phyloP scores from a whole-genome alignment of 2,797 vertebrate genomes.

The Enteromius fasciolatus region DNA sequence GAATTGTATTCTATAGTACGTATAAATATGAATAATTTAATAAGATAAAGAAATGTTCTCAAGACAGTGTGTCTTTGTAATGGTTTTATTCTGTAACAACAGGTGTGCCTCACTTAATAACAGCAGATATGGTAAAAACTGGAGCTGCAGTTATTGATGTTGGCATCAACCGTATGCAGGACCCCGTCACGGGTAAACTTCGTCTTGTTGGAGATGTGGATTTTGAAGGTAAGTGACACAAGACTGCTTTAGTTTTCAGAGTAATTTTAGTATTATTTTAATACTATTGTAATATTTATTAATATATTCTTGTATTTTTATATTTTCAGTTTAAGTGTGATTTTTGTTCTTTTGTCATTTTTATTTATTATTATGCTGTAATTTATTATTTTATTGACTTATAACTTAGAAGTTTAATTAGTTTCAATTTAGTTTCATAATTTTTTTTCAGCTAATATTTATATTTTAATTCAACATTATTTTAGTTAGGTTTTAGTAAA shows the following conservation, averaged over 20 bases:
- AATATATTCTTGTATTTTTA: neutral
- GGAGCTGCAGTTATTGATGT: conserved; percentile 91
- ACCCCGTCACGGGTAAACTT: conserved; percentile 83
- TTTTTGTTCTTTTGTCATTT: neutral
- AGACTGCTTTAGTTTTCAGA: neutral
- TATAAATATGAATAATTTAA: neutral
- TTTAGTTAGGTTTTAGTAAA: neutral
- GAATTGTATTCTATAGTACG: neutral
- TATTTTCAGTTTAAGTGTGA: neutral
- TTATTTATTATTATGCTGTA: neutral
- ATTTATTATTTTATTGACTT: neutral
- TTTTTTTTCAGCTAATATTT: neutral
- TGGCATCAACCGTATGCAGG: conserved; percentile 87
- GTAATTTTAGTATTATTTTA: neutral
- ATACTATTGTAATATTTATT: neutral
- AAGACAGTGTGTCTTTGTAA: neutral
- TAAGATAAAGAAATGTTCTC: neutral
- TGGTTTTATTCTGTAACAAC: neutral
- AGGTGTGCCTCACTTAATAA: conserved; percentile 91
- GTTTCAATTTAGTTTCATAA: neutral
- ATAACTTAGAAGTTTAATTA: neutral
- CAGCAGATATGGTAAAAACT: conserved; percentile 90
- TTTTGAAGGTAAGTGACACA: conserved; percentile 79
- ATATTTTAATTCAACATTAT: neutral
- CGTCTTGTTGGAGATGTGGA: conserved; percentile 90